Evolutionary conservation across 2,113 vertebrate species (phyloP), one percentile per base, ranked within the genome.

Genomic region (Scopus umbretta): DNA sequence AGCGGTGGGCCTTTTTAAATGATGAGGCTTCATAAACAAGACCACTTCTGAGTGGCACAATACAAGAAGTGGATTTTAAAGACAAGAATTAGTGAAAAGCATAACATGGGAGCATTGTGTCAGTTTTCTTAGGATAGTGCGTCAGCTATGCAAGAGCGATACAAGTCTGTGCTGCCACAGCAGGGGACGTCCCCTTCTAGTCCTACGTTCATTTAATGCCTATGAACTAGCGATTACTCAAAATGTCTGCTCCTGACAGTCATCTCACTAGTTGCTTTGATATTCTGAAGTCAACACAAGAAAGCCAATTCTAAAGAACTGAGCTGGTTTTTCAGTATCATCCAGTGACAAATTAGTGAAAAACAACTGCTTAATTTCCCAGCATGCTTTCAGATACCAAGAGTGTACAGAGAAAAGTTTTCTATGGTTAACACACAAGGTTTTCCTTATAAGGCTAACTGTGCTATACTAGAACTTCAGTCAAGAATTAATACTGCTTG

Each of bases 401-500:
- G 16, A 90, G 34, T 43, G 38, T 36, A 68, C 6, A 49, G 62
- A 72, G 36, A 40, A 36, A 61, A 81, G 55, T 81, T 82, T 92
- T 82, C 32, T 62, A 59, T 7, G 7, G 22, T 78, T 95, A 94
- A 90, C 29, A 71, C 66, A 61, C 32, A 92, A 80, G 25, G n/a
- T 50, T 75, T 94, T 79, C 86, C 73, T 95, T 80, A n/a, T 53
- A 95, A 95, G 74, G 70, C n/a, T 74, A 93, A 81, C 52, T 36
- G 49, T 27, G n/a, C 82, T 78, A 55, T 18, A 86, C 26, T 40
- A 86, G 5, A 92, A 81, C 40, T 75, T 65, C 66, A 88, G 25
- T 19, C 30, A 93, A 90, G 17, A 68, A 68, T 82, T 85, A 95
- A 49, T 40, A 81, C 73, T 61, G 42, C 52, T 67, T 91, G 55